Evolutionary conservation across 2,113 vertebrate species (phyloP), one percentile per base, ranked within the genome.

Genomic region (Gopherus flavomarginatus): DNA sequence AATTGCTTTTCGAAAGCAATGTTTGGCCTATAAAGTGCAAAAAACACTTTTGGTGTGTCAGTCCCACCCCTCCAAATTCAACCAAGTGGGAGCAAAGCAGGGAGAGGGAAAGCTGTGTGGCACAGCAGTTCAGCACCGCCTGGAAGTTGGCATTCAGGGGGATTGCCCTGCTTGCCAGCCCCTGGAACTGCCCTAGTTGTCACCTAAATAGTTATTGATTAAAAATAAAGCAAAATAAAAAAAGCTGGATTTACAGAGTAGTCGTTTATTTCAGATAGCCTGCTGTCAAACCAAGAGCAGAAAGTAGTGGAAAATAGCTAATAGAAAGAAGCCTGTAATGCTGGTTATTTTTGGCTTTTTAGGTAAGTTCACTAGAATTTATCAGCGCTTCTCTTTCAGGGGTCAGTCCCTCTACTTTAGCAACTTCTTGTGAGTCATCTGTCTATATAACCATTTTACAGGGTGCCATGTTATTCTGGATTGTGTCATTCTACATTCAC

Each of bases 21-120:
- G 0, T 0, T 0, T 13, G 77, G 19, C 26, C 69, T 75, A 6
- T 12, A 42, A 11, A 75, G n/a, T 31, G 16, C 62, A 35, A 31
- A 65, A 17, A 65, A 19, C 14, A 8, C 62, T 17, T 65, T 65
- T 35, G 62, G 31, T 35, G 31, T 7, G 35, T 65, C 5, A 11
- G 12, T 54, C 53, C 21, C 21, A 21, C 56, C 26, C 26, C 26
- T 57, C 62, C 31, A 16, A 65, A 13, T 65, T 31, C 31, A 65
- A 31, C 14, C 62, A 35, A 65, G 31, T 3, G 7, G 31, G 4
- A 65, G 7, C 31, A 29, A 31, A 35, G 14, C 13, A 5, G 5
- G 11, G 26, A 5, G 11, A 3, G 1, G 10, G 5, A 12, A 24
- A 27, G 56, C 56, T 57, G 56, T 5, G 56, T 57, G 56, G 56